These are phyloP conservation scores for Diorhabda elongata DNA, from an alignment of 1,140 invertebrate species.

Conservation along the genomic window DNA sequence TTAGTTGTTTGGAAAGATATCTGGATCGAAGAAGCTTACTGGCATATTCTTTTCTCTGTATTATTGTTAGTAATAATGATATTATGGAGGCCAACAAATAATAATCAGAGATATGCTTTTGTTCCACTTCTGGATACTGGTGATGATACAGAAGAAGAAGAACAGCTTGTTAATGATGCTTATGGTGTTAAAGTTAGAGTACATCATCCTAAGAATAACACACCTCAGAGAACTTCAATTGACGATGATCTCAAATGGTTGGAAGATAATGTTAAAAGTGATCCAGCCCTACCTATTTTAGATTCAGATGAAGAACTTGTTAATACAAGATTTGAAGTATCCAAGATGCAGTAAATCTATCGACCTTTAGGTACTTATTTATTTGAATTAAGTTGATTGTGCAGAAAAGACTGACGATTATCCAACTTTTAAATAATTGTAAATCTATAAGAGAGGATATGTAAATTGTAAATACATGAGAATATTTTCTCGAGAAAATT, in stretches of 20 bases:
- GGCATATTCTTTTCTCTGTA: constrained; percentile 87
- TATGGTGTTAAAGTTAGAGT: constrained; percentile 78
- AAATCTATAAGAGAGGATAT: not conserved
- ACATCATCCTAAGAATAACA: constrained; percentile 35
- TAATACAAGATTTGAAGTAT: constrained; percentile 84
- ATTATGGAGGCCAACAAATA: constrained; percentile 89
- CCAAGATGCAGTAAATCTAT: constrained; percentile 75
- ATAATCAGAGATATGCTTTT: constrained; percentile 93
- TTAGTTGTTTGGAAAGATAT: constrained; percentile 78
- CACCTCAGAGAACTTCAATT: constrained; percentile 45
- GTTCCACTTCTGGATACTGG: constrained; percentile 84
- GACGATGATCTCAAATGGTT: constrained; percentile 89
- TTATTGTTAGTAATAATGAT: constrained; percentile 90
- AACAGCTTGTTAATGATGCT: constrained; percentile 78
- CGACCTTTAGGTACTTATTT: not conserved
- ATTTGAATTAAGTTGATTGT: not conserved
- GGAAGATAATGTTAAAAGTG: constrained; percentile 80
- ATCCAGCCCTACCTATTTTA: constrained; percentile 71
- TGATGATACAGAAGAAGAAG: constrained; percentile 81
- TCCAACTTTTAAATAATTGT: not conserved
- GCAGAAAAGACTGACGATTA: not conserved
- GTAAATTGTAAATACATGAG: no score
- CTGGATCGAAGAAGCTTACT: constrained; percentile 90
- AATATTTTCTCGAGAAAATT: no score
- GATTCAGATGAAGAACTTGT: constrained; percentile 89